A percentile compares a stretch with the other conserved stretches of the same genome.
phyloP scores from a whole-genome alignment of 2,888 invertebrate genomes.

The Formica aserva region DNA sequence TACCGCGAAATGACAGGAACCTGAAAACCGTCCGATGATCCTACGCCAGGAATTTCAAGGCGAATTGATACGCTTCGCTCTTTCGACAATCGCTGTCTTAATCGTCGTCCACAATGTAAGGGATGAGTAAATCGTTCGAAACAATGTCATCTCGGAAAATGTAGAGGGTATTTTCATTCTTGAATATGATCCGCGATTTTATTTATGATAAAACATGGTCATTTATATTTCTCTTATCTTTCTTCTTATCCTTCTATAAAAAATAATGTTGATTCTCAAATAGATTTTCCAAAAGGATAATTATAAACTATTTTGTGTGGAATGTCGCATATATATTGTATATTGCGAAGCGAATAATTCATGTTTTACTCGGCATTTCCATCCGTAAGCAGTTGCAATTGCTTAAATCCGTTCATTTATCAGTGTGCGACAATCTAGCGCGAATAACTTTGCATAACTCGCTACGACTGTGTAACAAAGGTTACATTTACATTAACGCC shows the following conservation, averaged over 20 bases:
- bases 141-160: not conserved
- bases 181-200: not conserved
- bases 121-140: not conserved
- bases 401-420: constrained; percentile 32
- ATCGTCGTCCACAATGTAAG: not conserved
- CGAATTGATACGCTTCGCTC: constrained; percentile 5
- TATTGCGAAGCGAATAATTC: not conserved
- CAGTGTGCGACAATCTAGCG: constrained; percentile 1
- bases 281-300: not conserved
- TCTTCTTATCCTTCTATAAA: not conserved
- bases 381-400: constrained; percentile 22
- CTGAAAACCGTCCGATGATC: constrained; percentile 18
- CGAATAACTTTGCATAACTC: constrained; percentile 39
- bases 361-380: not conserved
- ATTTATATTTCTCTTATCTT: not conserved
- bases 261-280: not conserved
- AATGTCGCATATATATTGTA: not conserved
- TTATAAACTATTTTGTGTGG: not conserved
- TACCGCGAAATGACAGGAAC: constrained; percentile 28
- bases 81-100: constrained; percentile 5
- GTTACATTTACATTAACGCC: constrained; percentile 30
- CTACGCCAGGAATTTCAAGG: constrained; percentile 13
- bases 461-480: not conserved
- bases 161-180: not conserved
- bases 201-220: not conserved